Evolutionary conservation across 92 coral and sea anemone species (phyloP), one percentile per base, ranked within the genome.

Genomic region (Porites cylindrica): DNA sequence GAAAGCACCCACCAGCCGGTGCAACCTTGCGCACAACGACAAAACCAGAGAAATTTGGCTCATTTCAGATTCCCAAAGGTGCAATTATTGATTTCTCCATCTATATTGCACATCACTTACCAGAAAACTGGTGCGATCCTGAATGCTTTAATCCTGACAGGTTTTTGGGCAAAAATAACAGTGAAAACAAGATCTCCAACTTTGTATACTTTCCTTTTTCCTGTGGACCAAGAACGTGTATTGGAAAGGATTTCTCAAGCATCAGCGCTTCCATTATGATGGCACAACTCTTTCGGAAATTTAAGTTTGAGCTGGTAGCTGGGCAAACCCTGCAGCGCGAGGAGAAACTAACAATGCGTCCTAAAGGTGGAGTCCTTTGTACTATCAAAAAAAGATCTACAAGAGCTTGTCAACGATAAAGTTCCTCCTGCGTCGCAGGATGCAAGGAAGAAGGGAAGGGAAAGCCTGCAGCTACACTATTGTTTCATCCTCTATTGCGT

Each of bases 181-280:
- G 50, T 13, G 53, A 62, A 50, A 83, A 76, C 60, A 87, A 60
- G n/a, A 86, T 93, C 54, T 80, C 95, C 26, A 61, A 88, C 58
- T 88, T 79, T 12, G 88, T 76, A 2, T 93, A 89, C 82, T 91
- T 93, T n/a, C 96, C 98, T 2, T 95, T 95, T 73, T 89, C 96
- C 7, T 18, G 88, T n/a, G 98, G 98, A 26, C 95, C 98, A 70
- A 88, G 96, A 20, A 75, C 82, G 53, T 95, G 96, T 59, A 91
- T 95, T 29, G 98, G 98, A 9, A 94, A 95, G 66, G 92, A 89
- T 19, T 78, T 95, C 64, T 94, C 98, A 5, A 88, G 91, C 72
- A 89, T 95, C 82, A 96, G 90, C 62, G 82, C 94, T 1, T 89
- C 94, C 19, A 91, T 90, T 17, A 17, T 95, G 19, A 90, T 95